Evolutionary conservation across 2,113 vertebrate genomes (phyloP), one percentile per base, ranked within the genome.

Genomic region (Spea multiplicata): DNA sequence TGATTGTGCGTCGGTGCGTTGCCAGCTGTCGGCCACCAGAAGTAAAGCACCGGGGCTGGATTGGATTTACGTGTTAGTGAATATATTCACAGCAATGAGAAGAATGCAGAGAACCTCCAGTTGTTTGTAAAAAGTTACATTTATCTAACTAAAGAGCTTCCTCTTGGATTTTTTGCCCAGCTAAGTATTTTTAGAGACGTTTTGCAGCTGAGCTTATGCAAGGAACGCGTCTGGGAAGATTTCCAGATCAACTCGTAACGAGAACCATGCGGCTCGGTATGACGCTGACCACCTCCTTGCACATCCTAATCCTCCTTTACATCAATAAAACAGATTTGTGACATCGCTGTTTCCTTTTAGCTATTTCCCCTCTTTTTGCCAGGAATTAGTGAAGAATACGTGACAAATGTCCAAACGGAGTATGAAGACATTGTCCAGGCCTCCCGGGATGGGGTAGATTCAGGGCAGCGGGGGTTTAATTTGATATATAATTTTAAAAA

Each of bases 231-330:
- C 82, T 45, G 47, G 87, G 82, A 81, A 83, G 70, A 73, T 70
- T 84, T 84, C 88, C 86, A 89, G 82, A 44, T 81, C 53, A 80
- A 85, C 81, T 86, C 84, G 44, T 89, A 88, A 88, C 83, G 82
- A 88, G 81, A 83, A 87, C 69, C 86, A 91, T 85, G 68, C 88
- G 84, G 65, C 30, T 30, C 30, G 83, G 82, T 73, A 84, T 78
- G 76, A 78, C 71, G 74, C n/a, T 4, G 45, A 81, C 76, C 82
- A 85, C 82, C 81, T 76, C 82, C 30, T n/a, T 66, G 83, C 81
- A 76, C 84, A 81, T 49, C 82, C 73, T 44, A 77, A 84, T 71
- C 47, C 81, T 72, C 82, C 84, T 14, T 50, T 85, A 67, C 73
- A 84, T 72, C 81, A 84, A 86, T 76, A 66, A 73, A 71, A 67